Base-by-base conservation (phyloP, 2,113 vertebrate species). In the Microcebus tavaratra region DNA sequence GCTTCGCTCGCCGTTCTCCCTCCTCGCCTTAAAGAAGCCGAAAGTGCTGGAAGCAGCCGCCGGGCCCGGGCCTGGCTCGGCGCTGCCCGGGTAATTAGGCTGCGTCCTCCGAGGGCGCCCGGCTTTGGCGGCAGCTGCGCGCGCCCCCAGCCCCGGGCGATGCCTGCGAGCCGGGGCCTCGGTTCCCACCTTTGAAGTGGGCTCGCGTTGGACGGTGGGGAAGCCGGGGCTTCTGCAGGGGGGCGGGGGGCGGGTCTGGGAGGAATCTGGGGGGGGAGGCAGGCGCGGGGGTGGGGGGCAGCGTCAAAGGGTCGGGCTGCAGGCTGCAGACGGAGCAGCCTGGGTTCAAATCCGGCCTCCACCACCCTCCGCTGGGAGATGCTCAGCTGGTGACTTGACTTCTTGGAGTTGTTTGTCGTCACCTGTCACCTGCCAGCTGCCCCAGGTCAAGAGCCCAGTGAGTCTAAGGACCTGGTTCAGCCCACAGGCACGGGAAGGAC, bases 171-270 rank as follows among this genome's bases (percentile, higher is more conserved):
- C 45, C 45, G 6, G 45, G 42, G 89, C 87, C 59, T 85, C 50
- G 0, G 63, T 79, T 96, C 85, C 85, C 96, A 95, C 31, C 88
- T 96, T 95, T 88, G 94, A 96, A 94, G 78, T 80, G 63, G 50
- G 79, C 80, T 75, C 14, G 0, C 2, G 9, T 50, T 17, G 50
- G 31, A 25, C 8, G 15, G 27, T 18, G 67, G 75, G 18, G 42
- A 70, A 68, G 42, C 20, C 4, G 3, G 42, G 21, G 48, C 21
- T 70, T 78, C 18, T 36, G 83, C 50, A 0, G 17, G 5, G 53
- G 53, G 5, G 53, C 4, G 15, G 15, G 53, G 53, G 53, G 45
- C 27, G 48, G 36, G 70, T 29, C 21, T 1, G 6, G 63, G 48
- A 63, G 55, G 48, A 34, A 39, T 48, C 65, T 29, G 84, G 21